Evolutionary conservation across 2,797 vertebrate species (phyloP).

Genomic region (Peromyscus nudipes): DNA sequence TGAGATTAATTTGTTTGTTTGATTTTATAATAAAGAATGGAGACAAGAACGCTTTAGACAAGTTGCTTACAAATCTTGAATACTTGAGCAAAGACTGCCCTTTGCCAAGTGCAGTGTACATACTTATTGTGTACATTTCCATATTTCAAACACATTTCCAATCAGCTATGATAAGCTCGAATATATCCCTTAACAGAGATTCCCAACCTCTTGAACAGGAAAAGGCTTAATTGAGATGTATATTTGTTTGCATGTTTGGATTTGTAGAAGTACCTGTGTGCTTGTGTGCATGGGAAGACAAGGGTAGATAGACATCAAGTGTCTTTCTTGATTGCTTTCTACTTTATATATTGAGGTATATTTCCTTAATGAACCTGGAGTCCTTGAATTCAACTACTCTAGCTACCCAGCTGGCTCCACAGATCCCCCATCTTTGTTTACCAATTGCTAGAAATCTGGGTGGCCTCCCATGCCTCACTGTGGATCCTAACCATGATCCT

Average conservation of each 20-base stretch:
- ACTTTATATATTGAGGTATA: not conserved
- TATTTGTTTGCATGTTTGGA: not conserved
- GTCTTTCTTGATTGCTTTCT: not conserved
- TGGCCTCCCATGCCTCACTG: not conserved
- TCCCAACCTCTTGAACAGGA: not conserved
- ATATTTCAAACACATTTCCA: not conserved
- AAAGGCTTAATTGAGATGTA: rapidly evolving
- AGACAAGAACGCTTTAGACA: not conserved
- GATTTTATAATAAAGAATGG: not conserved
- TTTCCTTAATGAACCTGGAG: too few relatives aligned
- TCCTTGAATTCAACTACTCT: not conserved
- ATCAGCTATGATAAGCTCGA: not conserved
- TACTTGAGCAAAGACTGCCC: not conserved
- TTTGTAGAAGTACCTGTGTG: not conserved
- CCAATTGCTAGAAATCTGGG: not conserved
- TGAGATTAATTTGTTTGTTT: not conserved
- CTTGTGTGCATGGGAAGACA: not conserved
- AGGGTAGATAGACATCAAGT: not conserved
- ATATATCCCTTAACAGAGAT: not conserved
- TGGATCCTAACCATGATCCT: not conserved
- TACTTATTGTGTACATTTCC: not conserved
- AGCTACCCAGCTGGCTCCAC: too few relatives aligned
- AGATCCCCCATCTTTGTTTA: not conserved
- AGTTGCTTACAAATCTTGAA: not conserved
- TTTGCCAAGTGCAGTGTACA: not conserved